phyloP scores from a whole-genome alignment of 2,888 invertebrate genomes.

The Tetragonisca angustula region DNA sequence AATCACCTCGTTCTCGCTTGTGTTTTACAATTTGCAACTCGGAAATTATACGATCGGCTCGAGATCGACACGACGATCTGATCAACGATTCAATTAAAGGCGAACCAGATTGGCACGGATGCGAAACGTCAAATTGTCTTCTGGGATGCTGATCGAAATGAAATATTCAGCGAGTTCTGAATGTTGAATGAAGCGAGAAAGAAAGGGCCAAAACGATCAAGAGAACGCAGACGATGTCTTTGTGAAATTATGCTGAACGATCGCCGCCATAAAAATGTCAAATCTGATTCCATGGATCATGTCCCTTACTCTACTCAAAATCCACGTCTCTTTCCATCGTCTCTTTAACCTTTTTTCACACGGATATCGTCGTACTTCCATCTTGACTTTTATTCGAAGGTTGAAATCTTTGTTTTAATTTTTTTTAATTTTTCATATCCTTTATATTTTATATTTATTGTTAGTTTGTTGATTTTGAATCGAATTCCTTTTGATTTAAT shows the following conservation, averaged over 20 bases:
- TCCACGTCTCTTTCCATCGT: not conserved
- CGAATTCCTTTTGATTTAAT: no score
- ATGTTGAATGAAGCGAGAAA: slow-evolving; percentile 34
- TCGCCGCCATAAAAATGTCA: slow-evolving; percentile 36
- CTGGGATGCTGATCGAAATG: slow-evolving; percentile 16
- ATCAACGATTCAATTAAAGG: slow-evolving; percentile 1
- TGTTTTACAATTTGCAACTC: no score
- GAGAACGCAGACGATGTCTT: slow-evolving; percentile 17
- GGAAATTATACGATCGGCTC: not conserved
- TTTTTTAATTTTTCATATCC: no score
- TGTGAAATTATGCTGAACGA: slow-evolving; percentile 38
- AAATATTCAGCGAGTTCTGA: slow-evolving; percentile 52
- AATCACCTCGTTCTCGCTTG: no score
- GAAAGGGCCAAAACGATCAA: slow-evolving; percentile 1
- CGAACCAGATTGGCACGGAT: slow-evolving; percentile 7
- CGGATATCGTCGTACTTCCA: slow-evolving; percentile 3
- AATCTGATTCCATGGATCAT: slow-evolving; percentile 19
- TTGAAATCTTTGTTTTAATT: not conserved
- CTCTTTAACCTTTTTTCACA: not conserved
- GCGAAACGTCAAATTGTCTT: slow-evolving; percentile 32
- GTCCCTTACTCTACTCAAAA: not conserved
- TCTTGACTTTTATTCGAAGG: slow-evolving; percentile 1
- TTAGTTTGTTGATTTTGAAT: no score
- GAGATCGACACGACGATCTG: not conserved
- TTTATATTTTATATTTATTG: no score